A percentile compares a stretch with the other conserved stretches of the same genome.
These are phyloP conservation scores for Mechanitis mazaeus DNA, from an alignment of 2,888 invertebrate species.

Conservation along the genomic window DNA sequence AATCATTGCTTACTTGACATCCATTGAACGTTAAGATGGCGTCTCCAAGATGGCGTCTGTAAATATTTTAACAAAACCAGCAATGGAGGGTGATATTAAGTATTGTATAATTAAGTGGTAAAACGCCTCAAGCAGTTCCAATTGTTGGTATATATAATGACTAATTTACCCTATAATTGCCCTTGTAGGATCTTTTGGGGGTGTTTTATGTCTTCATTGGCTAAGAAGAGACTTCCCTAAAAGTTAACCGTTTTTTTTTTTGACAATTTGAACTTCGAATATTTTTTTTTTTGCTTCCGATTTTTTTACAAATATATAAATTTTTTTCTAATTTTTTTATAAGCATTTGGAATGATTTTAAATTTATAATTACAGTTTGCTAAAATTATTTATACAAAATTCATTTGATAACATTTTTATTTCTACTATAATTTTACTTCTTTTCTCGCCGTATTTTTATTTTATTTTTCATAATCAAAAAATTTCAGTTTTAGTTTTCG, in stretches of 20 bases:
- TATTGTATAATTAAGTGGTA: conserved; percentile 16
- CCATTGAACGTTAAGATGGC: background rate
- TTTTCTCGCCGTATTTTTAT: too few relatives aligned
- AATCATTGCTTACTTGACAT: background rate
- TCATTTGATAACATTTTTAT: too few relatives aligned
- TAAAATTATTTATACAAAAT: too few relatives aligned
- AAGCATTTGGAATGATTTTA: too few relatives aligned
- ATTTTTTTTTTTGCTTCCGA: conserved; percentile 1
- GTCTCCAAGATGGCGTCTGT: background rate
- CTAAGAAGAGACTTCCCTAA: conserved; percentile 25
- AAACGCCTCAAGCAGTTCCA: conserved; percentile 33
- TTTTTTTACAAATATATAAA: background rate
- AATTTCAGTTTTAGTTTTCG: too few relatives aligned
- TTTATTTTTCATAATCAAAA: too few relatives aligned
- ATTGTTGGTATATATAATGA: conserved; percentile 35
- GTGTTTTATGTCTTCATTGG: conserved; percentile 32
- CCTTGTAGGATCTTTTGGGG: conserved; percentile 36
- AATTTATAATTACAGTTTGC: too few relatives aligned
- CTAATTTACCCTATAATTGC: conserved; percentile 41
- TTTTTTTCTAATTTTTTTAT: too few relatives aligned
- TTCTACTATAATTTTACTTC: too few relatives aligned
- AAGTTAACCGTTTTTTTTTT: conserved; percentile 1
- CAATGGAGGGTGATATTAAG: conserved; percentile 19
- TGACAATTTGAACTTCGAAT: conserved; percentile 3
- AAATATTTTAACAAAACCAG: background rate